These are phyloP conservation scores for Megathymus violae DNA, from an alignment of 1,140 invertebrate genomes.

Conservation along the genomic window DNA sequence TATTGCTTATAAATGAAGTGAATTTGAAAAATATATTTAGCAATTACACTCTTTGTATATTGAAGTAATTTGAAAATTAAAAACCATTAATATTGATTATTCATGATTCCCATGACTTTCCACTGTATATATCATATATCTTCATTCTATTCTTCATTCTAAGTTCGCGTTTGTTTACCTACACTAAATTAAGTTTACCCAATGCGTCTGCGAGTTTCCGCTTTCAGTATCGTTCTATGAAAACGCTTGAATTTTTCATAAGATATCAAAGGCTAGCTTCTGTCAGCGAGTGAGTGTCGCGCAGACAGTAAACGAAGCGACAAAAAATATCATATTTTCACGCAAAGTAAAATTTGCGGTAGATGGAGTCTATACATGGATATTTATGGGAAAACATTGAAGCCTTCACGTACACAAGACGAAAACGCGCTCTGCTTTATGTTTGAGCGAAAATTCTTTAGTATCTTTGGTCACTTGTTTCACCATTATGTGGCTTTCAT, in stretches of 20 bases:
- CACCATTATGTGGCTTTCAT: too few species aligned
- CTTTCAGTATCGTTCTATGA: conserved; percentile 49
- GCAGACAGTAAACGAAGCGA: conserved; percentile 29
- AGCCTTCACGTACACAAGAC: background rate
- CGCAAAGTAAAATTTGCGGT: conserved; percentile 43
- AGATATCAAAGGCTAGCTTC: conserved; percentile 57
- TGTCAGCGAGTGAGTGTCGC: conserved; percentile 27
- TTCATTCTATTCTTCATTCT: background rate
- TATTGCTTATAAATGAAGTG: too few species aligned
- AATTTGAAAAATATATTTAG: too few species aligned
- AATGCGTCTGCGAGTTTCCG: conserved; percentile 7
- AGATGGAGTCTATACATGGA: conserved; percentile 1
- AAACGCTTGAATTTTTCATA: conserved; percentile 71
- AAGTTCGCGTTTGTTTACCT: conserved; percentile 1
- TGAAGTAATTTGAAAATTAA: too few species aligned
- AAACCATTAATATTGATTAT: too few species aligned
- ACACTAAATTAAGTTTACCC: conserved; percentile 20
- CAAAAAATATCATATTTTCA: conserved; percentile 51
- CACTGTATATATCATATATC: too few species aligned
- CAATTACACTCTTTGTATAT: too few species aligned
- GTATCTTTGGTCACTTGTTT: too few species aligned
- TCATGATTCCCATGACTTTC: too few species aligned
- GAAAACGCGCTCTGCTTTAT: background rate
- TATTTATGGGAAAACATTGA: conserved; percentile 20
- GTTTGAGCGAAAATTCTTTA: background rate